phyloP scores from a whole-genome alignment of 2,113 vertebrate genomes.

The Danio rerio region GRCz12tu NC_133191.1:23568001-23568500 shows the following conservation, averaged over 20 bases:
- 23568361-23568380: not conserved
- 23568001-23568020: too few species aligned
- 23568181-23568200: too few species aligned
- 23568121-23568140: too few species aligned
- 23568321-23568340: not conserved
- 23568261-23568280: not conserved
- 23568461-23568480: not conserved
- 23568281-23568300: not conserved
- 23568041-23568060: too few species aligned
- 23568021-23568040: too few species aligned
- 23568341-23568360: constrained; percentile 13
- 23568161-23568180: too few species aligned
- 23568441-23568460: not conserved
- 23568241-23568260: not conserved
- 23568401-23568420: not conserved
- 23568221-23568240: too few species aligned
- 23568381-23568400: not conserved
- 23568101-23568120: too few species aligned
- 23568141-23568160: too few species aligned
- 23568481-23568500: constrained; percentile 4
- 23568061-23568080: too few species aligned
- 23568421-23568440: constrained; percentile 5
- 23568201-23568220: too few species aligned
- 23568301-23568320: not conserved
- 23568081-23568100: too few species aligned